Conservation (phyloP, 2,113 vertebrate genomes). For the Trogon melanurus region DNA sequence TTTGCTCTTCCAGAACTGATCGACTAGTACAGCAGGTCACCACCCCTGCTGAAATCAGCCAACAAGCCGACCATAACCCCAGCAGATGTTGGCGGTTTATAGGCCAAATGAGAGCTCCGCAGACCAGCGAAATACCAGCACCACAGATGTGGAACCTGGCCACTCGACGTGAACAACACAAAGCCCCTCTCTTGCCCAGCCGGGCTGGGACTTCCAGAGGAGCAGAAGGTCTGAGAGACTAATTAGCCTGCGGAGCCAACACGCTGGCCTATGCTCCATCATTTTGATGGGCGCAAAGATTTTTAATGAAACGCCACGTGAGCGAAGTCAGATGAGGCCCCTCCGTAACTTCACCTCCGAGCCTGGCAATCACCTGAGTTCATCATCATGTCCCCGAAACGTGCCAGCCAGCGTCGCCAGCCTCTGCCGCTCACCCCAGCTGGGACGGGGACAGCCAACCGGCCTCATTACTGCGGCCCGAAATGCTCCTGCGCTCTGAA, state of each 20-base stretch:
- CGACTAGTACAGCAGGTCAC: slow-evolving; percentile 3
- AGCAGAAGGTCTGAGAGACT: slow-evolving; percentile 77
- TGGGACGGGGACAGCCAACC: neutral
- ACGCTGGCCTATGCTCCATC: slow-evolving; percentile 49
- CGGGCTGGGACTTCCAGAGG: slow-evolving; percentile 68
- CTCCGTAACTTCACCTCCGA: slow-evolving; percentile 27
- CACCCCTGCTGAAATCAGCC: slow-evolving; percentile 56
- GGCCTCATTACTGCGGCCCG: neutral
- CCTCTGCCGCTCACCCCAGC: slow-evolving; percentile 24
- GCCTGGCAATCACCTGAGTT: slow-evolving; percentile 66
- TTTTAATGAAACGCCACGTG: slow-evolving; percentile 41
- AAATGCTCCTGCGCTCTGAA: neutral
- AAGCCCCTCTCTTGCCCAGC: slow-evolving; percentile 47
- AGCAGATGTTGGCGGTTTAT: slow-evolving; percentile 78
- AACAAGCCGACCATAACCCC: slow-evolving; percentile 72
- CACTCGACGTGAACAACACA: slow-evolving; percentile 52
- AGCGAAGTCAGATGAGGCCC: slow-evolving; percentile 26
- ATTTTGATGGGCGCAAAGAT: slow-evolving; percentile 56
- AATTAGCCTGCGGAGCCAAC: slow-evolving; percentile 68
- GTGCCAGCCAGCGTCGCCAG: slow-evolving; percentile 53
- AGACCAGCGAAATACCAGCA: slow-evolving; percentile 62
- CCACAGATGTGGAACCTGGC: slow-evolving; percentile 73
- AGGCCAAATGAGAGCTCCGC: slow-evolving; percentile 72
- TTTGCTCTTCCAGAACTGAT: slow-evolving; percentile 40
- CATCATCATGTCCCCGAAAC: neutral